These are phyloP conservation scores for Sylvicola cinctus DNA, from an alignment of 2,888 invertebrate species.

Conservation along the genomic window DNA sequence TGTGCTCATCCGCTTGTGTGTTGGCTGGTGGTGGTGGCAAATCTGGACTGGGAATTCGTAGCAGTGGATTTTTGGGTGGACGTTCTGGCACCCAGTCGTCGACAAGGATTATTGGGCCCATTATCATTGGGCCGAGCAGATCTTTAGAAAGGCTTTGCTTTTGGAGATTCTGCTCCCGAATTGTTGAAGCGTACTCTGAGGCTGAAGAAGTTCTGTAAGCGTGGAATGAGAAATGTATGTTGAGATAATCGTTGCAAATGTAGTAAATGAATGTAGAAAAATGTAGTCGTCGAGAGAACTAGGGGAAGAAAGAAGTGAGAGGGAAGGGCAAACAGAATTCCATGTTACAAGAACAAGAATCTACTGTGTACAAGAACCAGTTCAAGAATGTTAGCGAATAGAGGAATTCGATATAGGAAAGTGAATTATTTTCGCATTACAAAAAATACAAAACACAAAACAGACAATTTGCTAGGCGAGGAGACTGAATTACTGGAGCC, in stretches of 20 bases:
- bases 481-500: no score
- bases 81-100: conserved; percentile 53
- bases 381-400: no score
- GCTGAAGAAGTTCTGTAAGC: conserved; percentile 37
- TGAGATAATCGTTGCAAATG: no score
- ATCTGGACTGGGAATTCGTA: conserved; percentile 28
- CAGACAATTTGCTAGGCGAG: no score
- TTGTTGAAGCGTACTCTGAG: conserved; percentile 37
- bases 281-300: background rate
- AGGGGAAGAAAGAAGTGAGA: background rate
- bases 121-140: conserved; percentile 36
- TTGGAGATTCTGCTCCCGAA: conserved; percentile 21
- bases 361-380: no score
- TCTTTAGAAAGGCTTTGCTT: conserved; percentile 16
- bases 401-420: no score
- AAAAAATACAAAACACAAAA: no score
- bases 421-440: no score
- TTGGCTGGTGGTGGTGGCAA: conserved; percentile 21
- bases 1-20: conserved; percentile 14
- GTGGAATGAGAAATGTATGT: no score
- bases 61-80: conserved; percentile 54
- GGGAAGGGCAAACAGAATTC: background rate
- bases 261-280: no score
- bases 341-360: no score
- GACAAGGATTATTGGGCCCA: conserved; percentile 38